A percentile compares a stretch with the other conserved stretches of the same genome.
These are phyloP conservation scores for Oreochromis mossambicus DNA, from an alignment of 2,797 vertebrate species.

Conservation along the genomic window DNA sequence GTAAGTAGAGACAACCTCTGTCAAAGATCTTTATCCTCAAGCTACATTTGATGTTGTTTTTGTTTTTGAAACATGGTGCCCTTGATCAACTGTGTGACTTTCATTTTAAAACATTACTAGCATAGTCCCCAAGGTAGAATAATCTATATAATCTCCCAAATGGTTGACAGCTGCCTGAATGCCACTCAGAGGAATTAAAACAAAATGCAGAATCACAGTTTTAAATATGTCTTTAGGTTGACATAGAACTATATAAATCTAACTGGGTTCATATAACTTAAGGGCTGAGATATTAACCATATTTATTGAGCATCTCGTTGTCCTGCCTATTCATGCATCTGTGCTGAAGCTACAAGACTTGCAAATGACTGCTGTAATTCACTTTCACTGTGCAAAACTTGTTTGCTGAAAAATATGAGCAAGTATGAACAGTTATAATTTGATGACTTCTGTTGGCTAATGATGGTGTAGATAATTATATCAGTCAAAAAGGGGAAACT, in stretches of 20 bases:
- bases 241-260: background rate
- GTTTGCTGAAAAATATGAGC: background rate
- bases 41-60: constrained; percentile 41
- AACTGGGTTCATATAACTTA: background rate
- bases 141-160: background rate
- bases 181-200: background rate
- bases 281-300: background rate
- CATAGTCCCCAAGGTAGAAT: background rate
- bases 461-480: background rate
- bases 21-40: constrained; percentile 49
- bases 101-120: constrained; percentile 16
- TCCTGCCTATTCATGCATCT: background rate
- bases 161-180: background rate
- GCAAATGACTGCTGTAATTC: background rate
- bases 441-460: background rate
- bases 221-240: background rate
- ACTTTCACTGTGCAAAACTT: background rate
- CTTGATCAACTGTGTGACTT: constrained; percentile 31
- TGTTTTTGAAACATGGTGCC: constrained; percentile 35
- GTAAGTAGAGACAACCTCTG: constrained; percentile 16
- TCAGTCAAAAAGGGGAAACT: background rate
- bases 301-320: background rate
- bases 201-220: background rate
- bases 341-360: background rate
- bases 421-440: background rate